Conservation (phyloP, 2,797 vertebrate species). For the Erethizon dorsatum region DNA sequence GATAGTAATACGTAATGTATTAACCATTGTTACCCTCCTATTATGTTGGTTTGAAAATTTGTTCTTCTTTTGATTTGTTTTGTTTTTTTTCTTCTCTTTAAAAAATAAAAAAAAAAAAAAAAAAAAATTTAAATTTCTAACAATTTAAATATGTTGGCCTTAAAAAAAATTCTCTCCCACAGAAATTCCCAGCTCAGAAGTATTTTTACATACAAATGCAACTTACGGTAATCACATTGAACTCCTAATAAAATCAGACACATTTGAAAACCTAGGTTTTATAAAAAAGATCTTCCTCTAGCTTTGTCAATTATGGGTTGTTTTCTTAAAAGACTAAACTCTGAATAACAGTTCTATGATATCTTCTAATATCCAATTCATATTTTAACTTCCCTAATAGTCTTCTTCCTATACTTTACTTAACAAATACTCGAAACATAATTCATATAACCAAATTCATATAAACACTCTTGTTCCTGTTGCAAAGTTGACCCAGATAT, state of each 20-base stretch:
- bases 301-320: background rate
- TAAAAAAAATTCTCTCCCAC: background rate
- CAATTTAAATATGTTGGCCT: conserved; percentile 18
- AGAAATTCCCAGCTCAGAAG: conserved; percentile 14
- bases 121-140: conserved; percentile 9
- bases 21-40: no score
- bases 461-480: background rate
- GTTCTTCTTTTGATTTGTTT: no score
- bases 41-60: no score
- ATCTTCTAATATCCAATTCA: conserved; percentile 18
- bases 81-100: no score
- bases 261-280: background rate
- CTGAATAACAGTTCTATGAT: background rate
- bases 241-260: background rate
- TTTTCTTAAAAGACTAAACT: conserved; percentile 57
- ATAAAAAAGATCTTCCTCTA: background rate
- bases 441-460: background rate
- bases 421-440: background rate
- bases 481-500: background rate
- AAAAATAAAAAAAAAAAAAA: conserved; percentile 56
- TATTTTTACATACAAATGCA: conserved; percentile 24
- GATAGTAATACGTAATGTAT: no score
- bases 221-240: background rate
- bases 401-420: background rate
- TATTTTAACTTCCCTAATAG: background rate